Percentiles rank a stretch among this genome's conserved stretches.
These are phyloP conservation scores for Teinopalpus imperialis DNA, from an alignment of 2,888 invertebrate species.

Conservation along the genomic window DNA sequence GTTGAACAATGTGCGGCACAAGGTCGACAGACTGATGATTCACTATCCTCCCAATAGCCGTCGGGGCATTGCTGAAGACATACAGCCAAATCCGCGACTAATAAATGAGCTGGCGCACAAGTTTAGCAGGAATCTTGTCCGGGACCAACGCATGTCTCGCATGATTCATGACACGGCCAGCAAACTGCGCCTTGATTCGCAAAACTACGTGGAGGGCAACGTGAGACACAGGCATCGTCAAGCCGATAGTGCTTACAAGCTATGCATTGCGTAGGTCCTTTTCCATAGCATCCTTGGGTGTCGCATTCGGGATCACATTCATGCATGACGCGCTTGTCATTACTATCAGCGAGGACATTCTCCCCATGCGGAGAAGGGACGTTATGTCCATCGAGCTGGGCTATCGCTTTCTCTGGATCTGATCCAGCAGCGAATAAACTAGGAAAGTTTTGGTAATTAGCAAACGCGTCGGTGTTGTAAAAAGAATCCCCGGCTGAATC, in stretches of 20 bases:
- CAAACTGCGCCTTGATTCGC: constrained; percentile 91
- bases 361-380: constrained; percentile 83
- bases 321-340: constrained; percentile 83
- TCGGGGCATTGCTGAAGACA: constrained; percentile 95
- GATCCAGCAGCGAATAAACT: constrained; percentile 91
- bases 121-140: constrained; percentile 93
- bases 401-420: constrained; percentile 88
- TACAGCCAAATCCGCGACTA: constrained; percentile 92
- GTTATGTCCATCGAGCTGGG: constrained; percentile 87
- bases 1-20: constrained; percentile 94
- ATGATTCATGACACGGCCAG: constrained; percentile 94
- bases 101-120: constrained; percentile 91
- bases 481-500: constrained; percentile 83
- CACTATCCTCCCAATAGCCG: constrained; percentile 91
- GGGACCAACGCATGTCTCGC: constrained; percentile 93
- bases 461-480: constrained; percentile 86
- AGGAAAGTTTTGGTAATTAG: constrained; percentile 89
- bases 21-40: constrained; percentile 89
- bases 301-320: constrained; percentile 94
- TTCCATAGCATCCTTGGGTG: constrained; percentile 92
- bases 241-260: constrained; percentile 90
- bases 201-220: constrained; percentile 92
- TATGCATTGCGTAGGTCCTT: constrained; percentile 92
- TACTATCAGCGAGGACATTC: constrained; percentile 83
- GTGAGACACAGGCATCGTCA: constrained; percentile 91